These are phyloP conservation scores for Sarcophaga bullata DNA, from an alignment of 1,140 invertebrate genomes.

Conservation along the genomic window DNA sequence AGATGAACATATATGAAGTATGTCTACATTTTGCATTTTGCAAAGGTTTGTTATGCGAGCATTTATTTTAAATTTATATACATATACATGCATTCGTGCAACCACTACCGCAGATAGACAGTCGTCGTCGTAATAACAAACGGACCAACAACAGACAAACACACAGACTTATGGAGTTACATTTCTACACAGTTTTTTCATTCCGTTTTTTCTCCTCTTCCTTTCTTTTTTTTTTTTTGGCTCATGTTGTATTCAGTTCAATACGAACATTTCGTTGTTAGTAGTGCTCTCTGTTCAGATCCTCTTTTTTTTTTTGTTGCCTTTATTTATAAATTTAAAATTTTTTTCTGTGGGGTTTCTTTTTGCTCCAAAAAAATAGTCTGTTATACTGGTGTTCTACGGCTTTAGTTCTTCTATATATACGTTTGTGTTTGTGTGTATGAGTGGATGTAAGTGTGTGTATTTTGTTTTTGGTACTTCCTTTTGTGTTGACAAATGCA, in stretches of 20 bases:
- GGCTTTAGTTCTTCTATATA: not conserved
- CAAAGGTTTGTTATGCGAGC: not conserved
- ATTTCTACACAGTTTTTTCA: not conserved
- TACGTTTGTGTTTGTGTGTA: too few species aligned
- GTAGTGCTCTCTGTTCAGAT: not conserved
- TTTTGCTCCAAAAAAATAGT: not conserved
- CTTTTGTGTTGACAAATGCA: constrained; percentile 22
- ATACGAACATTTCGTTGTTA: not conserved
- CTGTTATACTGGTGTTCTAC: not conserved
- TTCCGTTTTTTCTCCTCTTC: not conserved
- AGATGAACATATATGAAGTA: too few species aligned
- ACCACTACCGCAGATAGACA: not conserved
- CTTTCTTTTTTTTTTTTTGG: not conserved
- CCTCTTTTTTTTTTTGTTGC: not conserved
- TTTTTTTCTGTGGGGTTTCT: not conserved
- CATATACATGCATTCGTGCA: not conserved
- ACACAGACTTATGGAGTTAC: not conserved
- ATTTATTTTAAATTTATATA: constrained; percentile 15
- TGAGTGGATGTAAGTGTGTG: too few species aligned
- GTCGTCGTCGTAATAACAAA: not conserved
- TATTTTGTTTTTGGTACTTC: too few species aligned
- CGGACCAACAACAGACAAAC: not conserved
- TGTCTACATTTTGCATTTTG: too few species aligned
- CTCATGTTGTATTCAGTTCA: not conserved
- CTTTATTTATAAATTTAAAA: not conserved